Evolutionary conservation across 2,888 invertebrate species (phyloP), one percentile per base, ranked within the genome.

Genomic region (Aquatica leii): DNA sequence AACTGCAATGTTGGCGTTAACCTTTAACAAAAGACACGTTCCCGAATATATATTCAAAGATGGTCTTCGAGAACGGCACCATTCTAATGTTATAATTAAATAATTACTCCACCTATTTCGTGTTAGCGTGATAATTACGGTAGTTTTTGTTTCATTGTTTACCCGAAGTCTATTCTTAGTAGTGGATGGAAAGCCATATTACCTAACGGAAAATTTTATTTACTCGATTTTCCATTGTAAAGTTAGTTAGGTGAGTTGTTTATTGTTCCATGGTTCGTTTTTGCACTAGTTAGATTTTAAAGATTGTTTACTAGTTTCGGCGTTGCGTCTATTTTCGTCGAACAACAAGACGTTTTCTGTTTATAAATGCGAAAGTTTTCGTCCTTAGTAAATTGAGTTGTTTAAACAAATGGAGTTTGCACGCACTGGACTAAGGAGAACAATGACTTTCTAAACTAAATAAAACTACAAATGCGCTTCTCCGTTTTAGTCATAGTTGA

Each of bases 61-160:
- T 53, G 50, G 53, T 60, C 59, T 62, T 62, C 62, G 64, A 20
- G 40, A 56, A 53, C 55, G 52, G 43, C 52, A 37, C 58, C 67
- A 67, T 67, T 67, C 57, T 74, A 69, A 74, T 74, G 74, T 72
- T 74, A 77, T 77, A 77, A 78, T 78, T 77, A 77, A 77, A 77
- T 79, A 78, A 79, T 79, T 78, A 78, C 79, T 75, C 77, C 79
- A 77, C 80, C 80, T 77, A 74, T 80, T 79, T 71, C 78, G 67
- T 78, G 79, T 75, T 54, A 62, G 43, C 52, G 59, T 53, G 63
- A 59, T 68, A 69, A 66, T 69, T 69, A 67, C 65, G 59, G 57
- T 60, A 65, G 66, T 69, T 69, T 69, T 69, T 69, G 66, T 59
- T 61, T 63, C 63, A 69, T 68, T 69, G 69, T 69, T 64, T 65